phyloP scores from a whole-genome alignment of 2,797 vertebrate species.

The Rhabdomys pumilio region DNA sequence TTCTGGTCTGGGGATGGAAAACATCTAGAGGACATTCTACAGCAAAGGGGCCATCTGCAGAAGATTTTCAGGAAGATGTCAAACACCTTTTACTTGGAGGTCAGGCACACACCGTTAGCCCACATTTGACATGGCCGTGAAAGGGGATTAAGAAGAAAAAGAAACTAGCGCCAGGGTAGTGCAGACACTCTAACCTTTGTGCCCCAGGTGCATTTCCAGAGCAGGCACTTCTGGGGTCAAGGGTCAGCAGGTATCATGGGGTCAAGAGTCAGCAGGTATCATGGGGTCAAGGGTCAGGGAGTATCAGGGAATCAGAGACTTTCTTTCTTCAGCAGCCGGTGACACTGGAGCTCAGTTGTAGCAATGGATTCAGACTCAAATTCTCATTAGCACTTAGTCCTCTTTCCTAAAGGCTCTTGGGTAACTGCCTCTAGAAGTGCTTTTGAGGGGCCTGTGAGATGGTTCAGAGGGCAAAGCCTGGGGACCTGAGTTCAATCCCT shows the following conservation, averaged over 20 bases:
- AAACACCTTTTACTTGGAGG: not conserved
- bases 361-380: not conserved
- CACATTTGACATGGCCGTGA: not conserved
- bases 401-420: conserved; percentile 17
- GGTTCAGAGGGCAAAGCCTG: not conserved
- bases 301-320: not conserved
- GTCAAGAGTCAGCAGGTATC: not conserved
- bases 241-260: not conserved
- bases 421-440: not conserved
- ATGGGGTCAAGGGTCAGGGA: not conserved
- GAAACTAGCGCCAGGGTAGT: not conserved
- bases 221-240: not conserved
- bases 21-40: not conserved
- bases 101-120: fast-evolving
- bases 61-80: not conserved
- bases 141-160: not conserved
- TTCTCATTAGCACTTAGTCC: not conserved
- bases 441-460: not conserved
- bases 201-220: not conserved
- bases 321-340: not conserved
- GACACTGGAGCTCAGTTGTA: not conserved
- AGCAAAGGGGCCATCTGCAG: not conserved
- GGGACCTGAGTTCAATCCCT: not conserved
- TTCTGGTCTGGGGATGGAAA: not conserved
- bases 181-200: not conserved